Evolutionary conservation across 1,140 invertebrate genomes (phyloP).

Genomic region (Heliconius eleuchia): DNA sequence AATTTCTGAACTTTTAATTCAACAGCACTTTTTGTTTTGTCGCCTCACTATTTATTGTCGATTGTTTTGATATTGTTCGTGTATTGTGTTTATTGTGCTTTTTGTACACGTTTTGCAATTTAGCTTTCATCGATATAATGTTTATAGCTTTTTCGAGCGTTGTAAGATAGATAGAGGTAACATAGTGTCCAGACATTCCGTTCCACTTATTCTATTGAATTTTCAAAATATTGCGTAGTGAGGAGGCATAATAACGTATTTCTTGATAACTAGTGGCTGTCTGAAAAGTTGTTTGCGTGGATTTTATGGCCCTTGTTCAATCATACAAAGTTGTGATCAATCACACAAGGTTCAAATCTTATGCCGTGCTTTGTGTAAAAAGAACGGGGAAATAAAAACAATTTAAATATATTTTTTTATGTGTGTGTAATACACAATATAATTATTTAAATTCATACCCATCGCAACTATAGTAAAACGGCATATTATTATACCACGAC

Average conservation of each 20-base stretch:
- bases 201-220: neutral
- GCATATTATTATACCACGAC: too few relatives aligned
- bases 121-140: neutral
- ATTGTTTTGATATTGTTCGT: conserved; percentile 15
- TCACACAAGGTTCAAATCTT: too few relatives aligned
- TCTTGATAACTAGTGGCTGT: too few relatives aligned
- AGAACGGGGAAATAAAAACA: too few relatives aligned
- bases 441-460: too few relatives aligned
- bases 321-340: too few relatives aligned
- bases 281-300: too few relatives aligned
- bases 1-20: conserved; percentile 12
- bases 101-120: neutral
- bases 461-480: too few relatives aligned
- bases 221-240: neutral
- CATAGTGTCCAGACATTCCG: neutral
- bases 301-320: too few relatives aligned
- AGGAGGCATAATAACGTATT: neutral
- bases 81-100: conserved; percentile 1
- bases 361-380: too few relatives aligned
- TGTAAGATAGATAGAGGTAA: neutral
- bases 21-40: conserved; percentile 11
- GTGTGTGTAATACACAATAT: too few relatives aligned
- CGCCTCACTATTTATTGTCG: conserved; percentile 12
- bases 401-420: too few relatives aligned
- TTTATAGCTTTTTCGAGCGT: neutral